Percentiles rank a stretch among this genome's conserved stretches.
Conservation (phyloP, 1,140 invertebrate genomes). For the Scaptomyza hsui region DNA sequence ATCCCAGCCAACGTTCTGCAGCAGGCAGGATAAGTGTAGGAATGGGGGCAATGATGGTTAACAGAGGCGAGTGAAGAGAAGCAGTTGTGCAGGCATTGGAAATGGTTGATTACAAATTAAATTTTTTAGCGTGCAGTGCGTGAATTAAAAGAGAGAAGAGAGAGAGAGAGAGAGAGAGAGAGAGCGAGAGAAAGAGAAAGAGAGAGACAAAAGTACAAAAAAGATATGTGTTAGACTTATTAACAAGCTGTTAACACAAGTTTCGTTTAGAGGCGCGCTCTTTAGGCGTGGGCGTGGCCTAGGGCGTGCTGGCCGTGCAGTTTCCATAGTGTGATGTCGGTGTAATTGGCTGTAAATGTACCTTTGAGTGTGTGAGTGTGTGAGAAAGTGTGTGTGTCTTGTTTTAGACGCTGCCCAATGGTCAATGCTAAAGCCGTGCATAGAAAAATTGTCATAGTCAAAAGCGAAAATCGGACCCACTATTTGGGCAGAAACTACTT, state of each 20-base stretch:
- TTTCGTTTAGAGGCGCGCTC: slow-evolving; percentile 35
- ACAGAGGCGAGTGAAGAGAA: slow-evolving; percentile 3
- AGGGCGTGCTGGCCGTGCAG: slow-evolving; percentile 45
- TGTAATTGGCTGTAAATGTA: slow-evolving; percentile 25
- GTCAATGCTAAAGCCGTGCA: slow-evolving; percentile 47
- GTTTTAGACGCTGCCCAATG: slow-evolving; percentile 22
- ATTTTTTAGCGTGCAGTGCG: slow-evolving; percentile 16
- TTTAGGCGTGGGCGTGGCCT: slow-evolving; percentile 24
- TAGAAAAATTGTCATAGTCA: slow-evolving; percentile 34
- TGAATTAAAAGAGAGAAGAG: slow-evolving; percentile 3
- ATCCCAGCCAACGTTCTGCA: slow-evolving; percentile 83
- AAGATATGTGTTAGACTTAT: slow-evolving; percentile 27
- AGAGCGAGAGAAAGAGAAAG: slow-evolving; percentile 48
- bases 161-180: slow-evolving; percentile 35
- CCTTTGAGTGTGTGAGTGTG: background rate
- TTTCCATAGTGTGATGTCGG: slow-evolving; percentile 21
- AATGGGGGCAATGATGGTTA: background rate
- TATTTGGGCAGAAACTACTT: slow-evolving; percentile 47
- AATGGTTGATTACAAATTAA: slow-evolving; percentile 14
- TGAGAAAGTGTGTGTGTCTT: slow-evolving; percentile 1
- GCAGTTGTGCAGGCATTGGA: slow-evolving; percentile 21
- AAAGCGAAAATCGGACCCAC: slow-evolving; percentile 51
- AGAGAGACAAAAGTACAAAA: slow-evolving; percentile 36
- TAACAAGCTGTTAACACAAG: slow-evolving; percentile 34
- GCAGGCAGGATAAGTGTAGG: slow-evolving; percentile 10